Evolutionary conservation across 2,113 vertebrate genomes (phyloP).

Genomic region (Pseudopipra pipra): DNA sequence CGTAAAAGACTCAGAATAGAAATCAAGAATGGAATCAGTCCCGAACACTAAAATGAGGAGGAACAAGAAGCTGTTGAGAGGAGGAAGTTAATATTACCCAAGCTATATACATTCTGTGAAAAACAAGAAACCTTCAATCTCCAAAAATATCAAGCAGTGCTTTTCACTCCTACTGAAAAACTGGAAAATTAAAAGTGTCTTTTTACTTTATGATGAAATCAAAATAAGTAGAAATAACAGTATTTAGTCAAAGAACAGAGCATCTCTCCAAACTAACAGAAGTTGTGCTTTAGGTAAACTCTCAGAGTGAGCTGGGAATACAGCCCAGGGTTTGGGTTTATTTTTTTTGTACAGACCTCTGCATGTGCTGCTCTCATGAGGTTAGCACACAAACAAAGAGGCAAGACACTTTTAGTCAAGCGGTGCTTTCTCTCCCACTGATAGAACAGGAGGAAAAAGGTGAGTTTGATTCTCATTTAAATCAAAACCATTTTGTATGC

Average conservation of each 20-base stretch:
- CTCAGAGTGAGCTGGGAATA: slow-evolving; percentile 3
- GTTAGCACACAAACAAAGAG: slow-evolving; percentile 9
- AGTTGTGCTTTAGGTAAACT: slow-evolving; percentile 7
- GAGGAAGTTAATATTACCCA: background rate
- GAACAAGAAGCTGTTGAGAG: background rate
- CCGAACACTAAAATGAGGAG: background rate
- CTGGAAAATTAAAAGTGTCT: background rate
- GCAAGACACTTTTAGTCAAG: background rate
- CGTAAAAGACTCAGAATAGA: background rate
- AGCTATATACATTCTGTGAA: background rate
- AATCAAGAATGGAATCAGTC: background rate
- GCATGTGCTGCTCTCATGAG: background rate
- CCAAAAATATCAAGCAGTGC: background rate
- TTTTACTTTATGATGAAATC: slow-evolving; percentile 4
- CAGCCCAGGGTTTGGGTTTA: background rate
- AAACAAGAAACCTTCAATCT: slow-evolving; percentile 29
- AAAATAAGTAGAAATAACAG: slow-evolving; percentile 33
- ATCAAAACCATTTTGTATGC: background rate
- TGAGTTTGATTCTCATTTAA: slow-evolving; percentile 4
- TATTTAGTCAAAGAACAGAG: slow-evolving; percentile 28
- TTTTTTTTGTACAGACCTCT: background rate
- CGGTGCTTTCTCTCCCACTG: background rate
- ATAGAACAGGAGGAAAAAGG: background rate
- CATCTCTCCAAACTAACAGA: background rate
- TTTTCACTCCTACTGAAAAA: slow-evolving; percentile 39